These are phyloP conservation scores for Microctonus aethiopoides DNA, from an alignment of 2,888 invertebrate genomes.

Conservation along the genomic window DNA sequence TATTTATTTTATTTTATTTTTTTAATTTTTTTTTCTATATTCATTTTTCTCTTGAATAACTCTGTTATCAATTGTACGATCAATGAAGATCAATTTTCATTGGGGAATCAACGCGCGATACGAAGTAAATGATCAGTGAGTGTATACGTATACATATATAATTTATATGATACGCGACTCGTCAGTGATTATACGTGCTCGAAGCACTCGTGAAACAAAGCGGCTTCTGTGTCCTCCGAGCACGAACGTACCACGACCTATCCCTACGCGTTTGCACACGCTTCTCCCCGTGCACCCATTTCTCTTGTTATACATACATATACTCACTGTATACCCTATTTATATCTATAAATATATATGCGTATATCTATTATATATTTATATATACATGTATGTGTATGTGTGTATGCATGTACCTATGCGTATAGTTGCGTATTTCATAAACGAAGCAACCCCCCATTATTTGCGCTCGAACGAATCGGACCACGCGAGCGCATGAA, in stretches of 20 bases:
- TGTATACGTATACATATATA: background rate
- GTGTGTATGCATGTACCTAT: too few species aligned
- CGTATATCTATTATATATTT: constrained; percentile 1
- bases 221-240: constrained; percentile 56
- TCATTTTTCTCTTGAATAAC: background rate
- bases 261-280: constrained; percentile 46
- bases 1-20: too few species aligned
- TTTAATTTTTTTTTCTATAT: too few species aligned
- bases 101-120: constrained; percentile 22
- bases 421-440: constrained; percentile 24
- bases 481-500: constrained; percentile 34
- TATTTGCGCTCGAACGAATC: constrained; percentile 42
- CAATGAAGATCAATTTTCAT: constrained; percentile 24
- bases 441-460: constrained; percentile 36
- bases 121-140: constrained; percentile 11
- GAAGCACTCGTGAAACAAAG: constrained; percentile 60
- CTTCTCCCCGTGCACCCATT: constrained; percentile 15
- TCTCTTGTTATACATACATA: background rate
- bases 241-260: constrained; percentile 54
- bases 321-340: background rate
- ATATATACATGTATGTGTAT: constrained; percentile 5
- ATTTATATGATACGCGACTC: constrained; percentile 30
- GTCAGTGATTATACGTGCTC: constrained; percentile 57
- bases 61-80: constrained; percentile 13
- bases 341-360: constrained; percentile 8